Evolutionary conservation across 2,888 invertebrate species (phyloP).

Genomic region (Toxonevra muliebris): DNA sequence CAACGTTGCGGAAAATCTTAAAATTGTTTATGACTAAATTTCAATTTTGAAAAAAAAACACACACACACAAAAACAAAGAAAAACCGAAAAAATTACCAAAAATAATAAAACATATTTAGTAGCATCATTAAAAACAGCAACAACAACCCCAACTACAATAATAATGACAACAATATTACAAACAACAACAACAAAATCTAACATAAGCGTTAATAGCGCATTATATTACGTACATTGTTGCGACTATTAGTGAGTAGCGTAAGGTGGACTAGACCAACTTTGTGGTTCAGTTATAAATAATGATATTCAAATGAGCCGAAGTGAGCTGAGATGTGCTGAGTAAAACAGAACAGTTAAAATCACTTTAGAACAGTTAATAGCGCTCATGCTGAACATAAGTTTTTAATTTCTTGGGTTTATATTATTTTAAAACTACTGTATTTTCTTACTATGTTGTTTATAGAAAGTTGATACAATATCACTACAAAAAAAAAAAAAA

Average conservation of each 20-base stretch:
- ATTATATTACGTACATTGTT: slow-evolving; percentile 43
- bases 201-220: too few relatives aligned
- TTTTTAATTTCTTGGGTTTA: slow-evolving; percentile 34
- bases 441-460: too few relatives aligned
- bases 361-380: slow-evolving; percentile 42
- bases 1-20: slow-evolving; percentile 28
- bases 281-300: background rate
- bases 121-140: slow-evolving; percentile 56
- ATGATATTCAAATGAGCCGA: slow-evolving; percentile 54
- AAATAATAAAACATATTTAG: slow-evolving; percentile 57
- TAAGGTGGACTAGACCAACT: too few relatives aligned
- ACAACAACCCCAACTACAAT: slow-evolving; percentile 35
- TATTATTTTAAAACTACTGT: too few relatives aligned
- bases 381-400: slow-evolving; percentile 2
- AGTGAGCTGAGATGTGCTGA: slow-evolving; percentile 25
- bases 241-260: too few relatives aligned
- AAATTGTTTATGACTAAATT: slow-evolving; percentile 52
- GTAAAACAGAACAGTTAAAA: too few relatives aligned
- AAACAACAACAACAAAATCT: too few relatives aligned
- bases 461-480: too few relatives aligned
- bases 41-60: slow-evolving; percentile 41
- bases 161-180: too few relatives aligned
- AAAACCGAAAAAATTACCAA: slow-evolving; percentile 31
- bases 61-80: slow-evolving; percentile 8
- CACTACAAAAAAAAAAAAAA: too few relatives aligned